phyloP scores from a whole-genome alignment of 2,113 vertebrate genomes.

The Panurus biarmicus region DNA sequence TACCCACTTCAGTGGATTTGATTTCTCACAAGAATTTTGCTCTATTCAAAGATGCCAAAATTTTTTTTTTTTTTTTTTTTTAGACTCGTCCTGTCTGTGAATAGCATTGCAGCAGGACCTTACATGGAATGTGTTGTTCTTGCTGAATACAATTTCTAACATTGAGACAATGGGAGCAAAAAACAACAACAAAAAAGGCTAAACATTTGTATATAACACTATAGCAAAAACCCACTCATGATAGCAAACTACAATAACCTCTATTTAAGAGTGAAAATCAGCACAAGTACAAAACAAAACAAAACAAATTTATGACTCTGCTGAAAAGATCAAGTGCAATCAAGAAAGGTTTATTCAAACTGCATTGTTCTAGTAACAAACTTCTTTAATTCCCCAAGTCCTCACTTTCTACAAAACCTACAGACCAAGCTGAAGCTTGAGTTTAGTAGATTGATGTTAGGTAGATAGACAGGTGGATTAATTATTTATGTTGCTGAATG shows the following conservation, averaged over 20 bases:
- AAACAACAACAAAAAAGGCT: fast-evolving
- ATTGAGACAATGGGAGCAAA: background rate
- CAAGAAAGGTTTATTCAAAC: background rate
- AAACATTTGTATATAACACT: background rate
- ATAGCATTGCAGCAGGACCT: background rate
- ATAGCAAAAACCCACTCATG: background rate
- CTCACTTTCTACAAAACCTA: background rate
- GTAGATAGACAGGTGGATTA: background rate
- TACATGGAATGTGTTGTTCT: background rate
- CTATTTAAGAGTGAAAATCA: background rate
- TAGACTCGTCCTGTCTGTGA: background rate
- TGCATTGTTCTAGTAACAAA: background rate
- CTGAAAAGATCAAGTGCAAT: background rate
- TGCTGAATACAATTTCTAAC: background rate
- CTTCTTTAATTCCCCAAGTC: background rate
- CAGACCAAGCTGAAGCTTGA: background rate
- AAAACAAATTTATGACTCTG: background rate
- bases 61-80: too few relatives aligned
- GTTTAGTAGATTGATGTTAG: background rate
- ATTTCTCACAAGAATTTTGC: background rate
- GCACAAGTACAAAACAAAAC: background rate
- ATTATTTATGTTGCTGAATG: conserved; percentile 22
- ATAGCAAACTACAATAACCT: background rate
- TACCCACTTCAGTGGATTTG: background rate
- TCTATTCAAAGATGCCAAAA: background rate